phyloP scores from a whole-genome alignment of 2,888 invertebrate genomes.

The Rotaria magnacalcarata region DNA sequence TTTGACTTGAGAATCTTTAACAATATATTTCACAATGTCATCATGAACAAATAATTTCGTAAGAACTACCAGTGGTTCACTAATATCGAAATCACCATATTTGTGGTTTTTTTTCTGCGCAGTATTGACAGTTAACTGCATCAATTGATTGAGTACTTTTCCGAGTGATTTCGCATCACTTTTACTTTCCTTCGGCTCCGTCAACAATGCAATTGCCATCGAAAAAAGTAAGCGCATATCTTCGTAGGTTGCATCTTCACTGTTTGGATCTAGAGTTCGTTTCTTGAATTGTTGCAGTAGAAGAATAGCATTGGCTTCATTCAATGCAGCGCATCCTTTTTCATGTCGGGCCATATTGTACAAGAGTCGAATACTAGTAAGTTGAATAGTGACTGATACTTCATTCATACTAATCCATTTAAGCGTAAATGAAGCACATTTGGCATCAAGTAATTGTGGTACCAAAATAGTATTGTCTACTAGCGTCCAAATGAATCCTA shows the following conservation, averaged over 20 bases:
- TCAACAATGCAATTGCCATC: neutral
- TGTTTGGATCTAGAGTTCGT: neutral
- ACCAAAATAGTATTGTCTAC: neutral
- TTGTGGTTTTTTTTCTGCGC: neutral
- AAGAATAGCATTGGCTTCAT: neutral
- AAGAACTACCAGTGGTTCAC: neutral
- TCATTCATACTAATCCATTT: neutral
- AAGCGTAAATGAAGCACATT: neutral
- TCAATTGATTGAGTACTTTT: neutral
- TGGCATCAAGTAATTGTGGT: neutral
- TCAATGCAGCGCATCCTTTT: neutral
- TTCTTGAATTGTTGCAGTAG: neutral
- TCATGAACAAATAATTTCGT: constrained; percentile 15
- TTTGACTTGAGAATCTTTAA: neutral
- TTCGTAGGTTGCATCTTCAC: neutral
- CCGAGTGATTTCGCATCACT: neutral
- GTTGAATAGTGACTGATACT: neutral
- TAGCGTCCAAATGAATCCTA: neutral
- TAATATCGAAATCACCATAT: neutral
- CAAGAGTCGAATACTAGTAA: neutral
- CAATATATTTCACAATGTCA: neutral
- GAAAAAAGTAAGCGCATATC: neutral
- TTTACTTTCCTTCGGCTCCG: neutral
- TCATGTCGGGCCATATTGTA: neutral
- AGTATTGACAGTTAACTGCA: neutral